Base-by-base conservation (phyloP, 2,888 invertebrate species). In the Polyommatus iphigenia region DNA sequence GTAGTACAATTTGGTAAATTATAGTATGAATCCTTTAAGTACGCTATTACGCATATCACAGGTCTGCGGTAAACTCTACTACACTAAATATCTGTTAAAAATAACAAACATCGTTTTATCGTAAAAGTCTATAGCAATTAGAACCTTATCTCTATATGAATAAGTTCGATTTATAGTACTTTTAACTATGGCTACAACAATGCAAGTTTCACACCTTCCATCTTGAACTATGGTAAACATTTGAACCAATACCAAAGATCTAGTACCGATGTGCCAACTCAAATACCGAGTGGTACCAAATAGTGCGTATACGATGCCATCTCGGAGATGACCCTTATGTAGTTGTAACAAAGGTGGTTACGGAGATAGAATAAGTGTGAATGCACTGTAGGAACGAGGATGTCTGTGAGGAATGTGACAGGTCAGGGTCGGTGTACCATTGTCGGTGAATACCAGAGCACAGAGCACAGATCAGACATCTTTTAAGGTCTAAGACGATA, bases 391-490 rank as follows among this genome's bases (percentile, higher is more conserved):
- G 24, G 62, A 62, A 62, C 20, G 62, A 62, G 62, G 62, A 62
- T 62, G 24, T 62, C 4, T 20, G 10, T 20, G 20, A 62, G 62
- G 62, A 62, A 62, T 62, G 62, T 24, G 62, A 24, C 20, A 62
- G 62, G 62, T 62, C 62, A 62, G 3, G 62, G 62, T 4, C 62
- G 62, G 24, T 10, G 24, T 62, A 13, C 62, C 24, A 24, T 62
- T 62, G 59, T 59, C 59, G 7, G 59, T 59, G 62, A 62, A 62
- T 62, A 62, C 62, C 62, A 62, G 62, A 24, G 10, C 62, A 62
- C 20, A 20, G 24, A 62, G 8, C 20, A 62, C 10, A 2, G 57
- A 57, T 57, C 6, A 57, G 6, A 59, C 20, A 24, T 24, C 10
- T 24, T 24, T 24, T 13, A 10, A 62, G 62, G 62, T 24, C 24